phyloP scores from a whole-genome alignment of 2,113 vertebrate genomes.

The Xiphorhynchus elegans region DNA sequence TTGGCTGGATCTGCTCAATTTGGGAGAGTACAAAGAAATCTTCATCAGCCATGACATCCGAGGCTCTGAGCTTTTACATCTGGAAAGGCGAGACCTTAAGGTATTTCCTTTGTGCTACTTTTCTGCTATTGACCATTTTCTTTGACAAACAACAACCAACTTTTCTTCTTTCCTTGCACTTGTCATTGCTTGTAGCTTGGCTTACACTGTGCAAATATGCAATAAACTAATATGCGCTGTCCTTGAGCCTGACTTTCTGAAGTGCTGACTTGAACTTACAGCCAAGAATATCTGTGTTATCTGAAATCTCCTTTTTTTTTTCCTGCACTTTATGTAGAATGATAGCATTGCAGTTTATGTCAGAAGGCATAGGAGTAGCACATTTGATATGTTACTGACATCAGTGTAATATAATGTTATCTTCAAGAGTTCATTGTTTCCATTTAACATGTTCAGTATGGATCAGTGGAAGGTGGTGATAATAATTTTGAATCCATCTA shows the following conservation, averaged over 20 bases:
- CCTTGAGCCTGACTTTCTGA: slow-evolving; percentile 47
- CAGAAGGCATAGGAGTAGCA: background rate
- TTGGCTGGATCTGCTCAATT: slow-evolving; percentile 99
- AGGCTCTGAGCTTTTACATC: slow-evolving; percentile 98
- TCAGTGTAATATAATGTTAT: background rate
- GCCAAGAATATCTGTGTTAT: background rate
- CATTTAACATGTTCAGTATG: slow-evolving; percentile 20
- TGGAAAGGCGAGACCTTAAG: slow-evolving; percentile 99
- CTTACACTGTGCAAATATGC: slow-evolving; percentile 69
- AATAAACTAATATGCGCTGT: slow-evolving; percentile 56
- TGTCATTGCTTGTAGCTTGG: slow-evolving; percentile 78
- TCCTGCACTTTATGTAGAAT: background rate
- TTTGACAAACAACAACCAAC: slow-evolving; percentile 63
- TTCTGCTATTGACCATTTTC: slow-evolving; percentile 73
- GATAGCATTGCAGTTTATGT: background rate
- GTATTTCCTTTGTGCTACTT: slow-evolving; percentile 88
- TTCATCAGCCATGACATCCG: slow-evolving; percentile 99
- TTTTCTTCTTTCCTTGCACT: slow-evolving; percentile 62
- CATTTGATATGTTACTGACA: background rate
- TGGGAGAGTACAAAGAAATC: slow-evolving; percentile 99
- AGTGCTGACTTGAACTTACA: slow-evolving; percentile 52
- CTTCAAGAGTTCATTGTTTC: background rate
- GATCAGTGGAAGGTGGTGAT: slow-evolving; percentile 7
- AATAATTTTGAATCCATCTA: background rate
- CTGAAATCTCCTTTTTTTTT: background rate